Base-by-base conservation (phyloP, 1,140 invertebrate species). In the Pogonognathellus flavescens region DNA sequence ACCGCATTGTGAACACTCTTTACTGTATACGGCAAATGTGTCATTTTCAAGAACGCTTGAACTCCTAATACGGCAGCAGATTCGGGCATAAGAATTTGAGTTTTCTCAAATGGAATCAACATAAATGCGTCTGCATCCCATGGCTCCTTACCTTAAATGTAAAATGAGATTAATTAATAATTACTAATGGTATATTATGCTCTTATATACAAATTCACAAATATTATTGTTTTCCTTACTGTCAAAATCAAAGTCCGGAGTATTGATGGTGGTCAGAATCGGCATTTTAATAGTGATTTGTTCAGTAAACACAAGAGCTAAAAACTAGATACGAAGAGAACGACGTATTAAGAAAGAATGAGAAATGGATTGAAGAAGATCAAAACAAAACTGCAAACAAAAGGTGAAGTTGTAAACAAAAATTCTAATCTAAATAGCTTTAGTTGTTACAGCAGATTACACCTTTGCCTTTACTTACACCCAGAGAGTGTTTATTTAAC, bases 1-100 rank as follows among this genome's bases (percentile, higher is more conserved):
- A 98, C 97, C 0, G 97, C 97, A 92, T 99, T 99, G 84, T 94
- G 93, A 89, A 95, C 92, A 87, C 95, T 94, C 87, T 96, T 94
- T 8, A 96, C 93, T 89, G 93, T 91, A 90, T 94, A 98, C 14
- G 96, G 93, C 1, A 99, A 91, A 82, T 94, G 93, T 89, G 96
- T 96, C 96, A 99, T 99, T 92, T 96, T 96, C 0, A 99, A 91
- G 90, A 96, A 99, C 7, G 97, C 95, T 90, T 98, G 96, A 0
- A 97, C 95, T 50, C 96, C 95, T 8, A 98, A 91, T 89, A 96
- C 97, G 90, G 95, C 96, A 7, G 97, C 96, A 92, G 95, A 96
- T 89, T 98, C 97, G 9, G 96, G 95, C 53, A 98, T 91, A 50
- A 98, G 91, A 84, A 98, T 97, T 91, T 99, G 97, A 89, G 97